Conservation (phyloP, 2,888 invertebrate species). For the Melinaea menophilus region DNA sequence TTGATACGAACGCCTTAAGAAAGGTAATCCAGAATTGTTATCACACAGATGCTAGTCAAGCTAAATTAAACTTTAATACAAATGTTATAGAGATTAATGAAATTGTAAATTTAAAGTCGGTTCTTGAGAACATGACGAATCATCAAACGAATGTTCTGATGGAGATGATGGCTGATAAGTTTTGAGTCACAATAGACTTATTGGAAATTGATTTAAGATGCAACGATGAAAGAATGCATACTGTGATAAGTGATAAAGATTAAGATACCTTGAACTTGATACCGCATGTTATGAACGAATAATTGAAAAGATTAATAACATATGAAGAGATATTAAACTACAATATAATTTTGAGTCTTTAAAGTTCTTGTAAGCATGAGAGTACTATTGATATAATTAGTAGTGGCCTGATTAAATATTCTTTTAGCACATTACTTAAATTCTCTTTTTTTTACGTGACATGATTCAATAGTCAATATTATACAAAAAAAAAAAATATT, state of each 20-base stretch:
- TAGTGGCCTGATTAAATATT: no score
- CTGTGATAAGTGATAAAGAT: conserved; percentile 16
- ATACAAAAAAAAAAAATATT: no score
- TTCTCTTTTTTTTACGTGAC: no score
- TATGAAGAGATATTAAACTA: no score
- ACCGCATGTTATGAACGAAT: not conserved
- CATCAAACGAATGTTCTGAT: conserved; percentile 53
- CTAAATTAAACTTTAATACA: conserved; percentile 15
- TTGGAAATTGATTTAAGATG: conserved; percentile 56
- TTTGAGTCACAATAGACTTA: conserved; percentile 53
- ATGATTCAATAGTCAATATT: no score
- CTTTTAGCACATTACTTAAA: no score
- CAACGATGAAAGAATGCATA: conserved; percentile 35
- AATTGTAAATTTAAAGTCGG: conserved; percentile 2
- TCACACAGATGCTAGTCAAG: conserved; percentile 1
- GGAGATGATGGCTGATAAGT: conserved; percentile 56
- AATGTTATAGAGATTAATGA: conserved; percentile 12
- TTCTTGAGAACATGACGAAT: conserved; percentile 41
- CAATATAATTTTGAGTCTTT: no score
- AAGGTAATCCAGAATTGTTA: conserved; percentile 11
- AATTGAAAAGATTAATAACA: no score
- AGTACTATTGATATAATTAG: no score
- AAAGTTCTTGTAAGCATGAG: no score
- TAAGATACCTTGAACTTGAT: not conserved
- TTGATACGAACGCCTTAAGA: conserved; percentile 13